Evolutionary conservation across 2,797 vertebrate species (phyloP).

Genomic region (Mus minutoides): DNA sequence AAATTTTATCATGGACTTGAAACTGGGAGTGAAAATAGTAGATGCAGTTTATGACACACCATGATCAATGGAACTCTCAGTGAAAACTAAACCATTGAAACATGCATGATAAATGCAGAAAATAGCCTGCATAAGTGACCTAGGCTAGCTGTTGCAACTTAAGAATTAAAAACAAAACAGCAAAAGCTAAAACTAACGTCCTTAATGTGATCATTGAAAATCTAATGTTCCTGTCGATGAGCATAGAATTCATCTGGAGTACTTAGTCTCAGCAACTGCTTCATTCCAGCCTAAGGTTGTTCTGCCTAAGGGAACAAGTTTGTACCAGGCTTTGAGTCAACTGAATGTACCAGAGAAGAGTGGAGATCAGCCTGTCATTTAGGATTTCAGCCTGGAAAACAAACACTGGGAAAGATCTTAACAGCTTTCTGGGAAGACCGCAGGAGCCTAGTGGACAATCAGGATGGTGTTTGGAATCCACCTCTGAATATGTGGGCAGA

Average conservation of each 20-base stretch:
- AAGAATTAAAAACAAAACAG: background rate
- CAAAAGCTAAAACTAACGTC: background rate
- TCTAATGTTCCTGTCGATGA: background rate
- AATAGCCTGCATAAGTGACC: background rate
- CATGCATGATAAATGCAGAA: background rate
- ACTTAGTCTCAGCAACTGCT: background rate
- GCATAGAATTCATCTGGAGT: background rate
- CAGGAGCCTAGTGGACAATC: background rate
- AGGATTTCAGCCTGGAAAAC: background rate
- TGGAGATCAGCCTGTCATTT: background rate
- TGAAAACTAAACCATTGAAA: background rate
- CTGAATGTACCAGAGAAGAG: background rate
- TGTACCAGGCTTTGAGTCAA: background rate
- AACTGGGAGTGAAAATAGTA: background rate
- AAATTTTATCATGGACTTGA: slow-evolving; percentile 17
- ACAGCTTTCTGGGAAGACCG: background rate
- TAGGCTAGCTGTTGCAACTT: background rate
- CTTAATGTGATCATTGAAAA: background rate
- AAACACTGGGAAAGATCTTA: background rate
- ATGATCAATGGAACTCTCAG: background rate
- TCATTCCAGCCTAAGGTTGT: background rate
- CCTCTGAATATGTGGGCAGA: background rate
- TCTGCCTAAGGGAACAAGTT: too few relatives aligned
- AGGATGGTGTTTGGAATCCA: background rate
- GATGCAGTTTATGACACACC: background rate